Evolutionary conservation across 2,113 vertebrate species (phyloP), one percentile per base, ranked within the genome.

Genomic region (Herpetotheres cachinnans): DNA sequence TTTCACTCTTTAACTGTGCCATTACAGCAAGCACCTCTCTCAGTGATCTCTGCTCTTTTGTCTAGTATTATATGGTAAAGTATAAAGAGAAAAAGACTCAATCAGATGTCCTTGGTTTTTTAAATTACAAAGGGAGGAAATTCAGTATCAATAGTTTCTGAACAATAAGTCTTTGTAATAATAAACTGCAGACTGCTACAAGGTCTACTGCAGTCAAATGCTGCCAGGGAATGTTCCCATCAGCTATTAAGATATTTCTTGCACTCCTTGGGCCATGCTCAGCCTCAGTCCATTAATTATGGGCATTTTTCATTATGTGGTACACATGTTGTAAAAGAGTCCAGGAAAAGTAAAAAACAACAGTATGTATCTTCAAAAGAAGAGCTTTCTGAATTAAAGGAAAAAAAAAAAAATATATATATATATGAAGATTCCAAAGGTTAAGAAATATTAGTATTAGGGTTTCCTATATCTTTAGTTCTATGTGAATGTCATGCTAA

Each of bases 1-100:
- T 97, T 95, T 94, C 91, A 59, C 18, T 66, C 42, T 95, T 84
- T 88, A 95, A 89, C 62, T 77, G 44, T 89, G 67, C 66, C 62
- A 42, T 94, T 91, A 74, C 62, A 91, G 54, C 50, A 80, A 94
- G 71, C 54, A 67, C 58, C 36, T 85, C 30, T 47, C 69, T 61
- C 18, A 11, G 49, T 85, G 81, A 91, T 93, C 77, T 80, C 66
- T 91, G 86, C 76, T 96, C 70, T 86, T 95, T 95, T 87, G 44
- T 92, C 56, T 85, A 54, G 38, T 73, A 80, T 66, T 91, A 30
- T 73, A 63, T 67, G 38, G 59, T 73, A 85, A 95, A 72, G 87
- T 70, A 85, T 29, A 86, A 92, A 92, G 27, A 76, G 62, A 47
- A 89, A 76, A 86, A 62, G 63, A 79, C 47, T 77, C 84, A 88